These are phyloP conservation scores for Clitarchus hookeri DNA, from an alignment of 2,888 invertebrate species.

Conservation along the genomic window DNA sequence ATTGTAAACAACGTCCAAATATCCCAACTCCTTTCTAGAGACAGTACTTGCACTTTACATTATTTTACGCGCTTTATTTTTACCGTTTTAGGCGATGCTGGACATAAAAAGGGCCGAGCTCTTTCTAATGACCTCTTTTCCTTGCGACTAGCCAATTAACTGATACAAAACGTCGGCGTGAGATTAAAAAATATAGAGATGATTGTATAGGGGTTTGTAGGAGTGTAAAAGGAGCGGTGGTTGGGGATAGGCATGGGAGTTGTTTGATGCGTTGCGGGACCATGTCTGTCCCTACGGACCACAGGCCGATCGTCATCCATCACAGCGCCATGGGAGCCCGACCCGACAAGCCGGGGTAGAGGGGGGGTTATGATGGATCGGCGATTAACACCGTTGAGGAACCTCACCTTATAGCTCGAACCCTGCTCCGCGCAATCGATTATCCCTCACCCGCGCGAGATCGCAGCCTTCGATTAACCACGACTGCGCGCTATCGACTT, in stretches of 20 bases:
- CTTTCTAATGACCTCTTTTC: background rate
- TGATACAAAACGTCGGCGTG: background rate
- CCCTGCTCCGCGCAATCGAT: background rate
- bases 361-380: constrained; percentile 19
- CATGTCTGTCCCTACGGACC: background rate
- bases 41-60: too few relatives aligned
- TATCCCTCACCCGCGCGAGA: background rate
- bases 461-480: background rate
- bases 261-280: background rate
- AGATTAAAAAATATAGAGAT: background rate
- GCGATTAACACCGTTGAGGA: constrained; percentile 18
- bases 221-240: background rate
- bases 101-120: background rate
- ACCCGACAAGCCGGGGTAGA: background rate
- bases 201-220: background rate
- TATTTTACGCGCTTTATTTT: too few relatives aligned
- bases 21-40: too few relatives aligned
- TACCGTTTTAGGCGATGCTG: too few relatives aligned
- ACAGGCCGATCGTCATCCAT: background rate
- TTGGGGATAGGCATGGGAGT: background rate
- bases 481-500: background rate
- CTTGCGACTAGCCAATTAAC: background rate
- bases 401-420: constrained; percentile 11
- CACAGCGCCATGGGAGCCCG: background rate
- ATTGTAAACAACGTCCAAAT: too few relatives aligned